Evolutionary conservation across 2,888 invertebrate species (phyloP).

Genomic region (Altica lythri): DNA sequence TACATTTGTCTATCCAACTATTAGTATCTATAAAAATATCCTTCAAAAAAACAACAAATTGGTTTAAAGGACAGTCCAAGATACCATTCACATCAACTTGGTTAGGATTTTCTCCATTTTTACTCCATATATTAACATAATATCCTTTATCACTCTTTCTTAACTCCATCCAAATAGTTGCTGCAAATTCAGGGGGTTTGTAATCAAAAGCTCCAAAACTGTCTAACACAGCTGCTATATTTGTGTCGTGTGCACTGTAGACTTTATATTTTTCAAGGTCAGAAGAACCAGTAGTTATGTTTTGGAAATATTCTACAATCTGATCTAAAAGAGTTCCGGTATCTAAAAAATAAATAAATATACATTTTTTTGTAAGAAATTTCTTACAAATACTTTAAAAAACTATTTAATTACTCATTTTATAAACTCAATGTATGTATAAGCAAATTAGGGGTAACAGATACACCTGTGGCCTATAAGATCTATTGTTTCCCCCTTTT

Average conservation of each 20-base stretch:
- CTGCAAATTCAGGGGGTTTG: slow-evolving; percentile 65
- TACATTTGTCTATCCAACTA: not conserved
- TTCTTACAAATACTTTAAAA: too few species aligned
- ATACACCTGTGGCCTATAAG: too few species aligned
- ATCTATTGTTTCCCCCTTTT: too few species aligned
- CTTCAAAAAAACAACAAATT: slow-evolving; percentile 9
- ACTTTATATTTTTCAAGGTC: slow-evolving; percentile 63
- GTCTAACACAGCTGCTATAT: slow-evolving; percentile 70
- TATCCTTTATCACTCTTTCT: not conserved
- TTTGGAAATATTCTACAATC: slow-evolving; percentile 13
- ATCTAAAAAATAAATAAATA: slow-evolving; percentile 11
- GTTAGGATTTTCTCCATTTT: slow-evolving; percentile 14
- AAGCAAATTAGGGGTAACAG: too few species aligned
- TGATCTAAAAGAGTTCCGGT: slow-evolving; percentile 12
- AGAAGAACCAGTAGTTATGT: slow-evolving; percentile 1
- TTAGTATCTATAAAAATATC: not conserved
- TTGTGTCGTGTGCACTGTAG: slow-evolving; percentile 60
- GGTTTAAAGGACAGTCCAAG: slow-evolving; percentile 18
- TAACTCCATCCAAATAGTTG: slow-evolving; percentile 73
- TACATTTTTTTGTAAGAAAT: not conserved
- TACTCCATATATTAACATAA: slow-evolving; percentile 24
- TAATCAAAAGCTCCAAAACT: slow-evolving; percentile 68
- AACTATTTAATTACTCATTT: too few species aligned
- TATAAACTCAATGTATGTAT: too few species aligned
- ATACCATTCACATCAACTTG: slow-evolving; percentile 15